These are phyloP conservation scores for Scolanthus callimorphus DNA, from an alignment of 92 coral and sea anemone species.

Conservation along the genomic window DNA sequence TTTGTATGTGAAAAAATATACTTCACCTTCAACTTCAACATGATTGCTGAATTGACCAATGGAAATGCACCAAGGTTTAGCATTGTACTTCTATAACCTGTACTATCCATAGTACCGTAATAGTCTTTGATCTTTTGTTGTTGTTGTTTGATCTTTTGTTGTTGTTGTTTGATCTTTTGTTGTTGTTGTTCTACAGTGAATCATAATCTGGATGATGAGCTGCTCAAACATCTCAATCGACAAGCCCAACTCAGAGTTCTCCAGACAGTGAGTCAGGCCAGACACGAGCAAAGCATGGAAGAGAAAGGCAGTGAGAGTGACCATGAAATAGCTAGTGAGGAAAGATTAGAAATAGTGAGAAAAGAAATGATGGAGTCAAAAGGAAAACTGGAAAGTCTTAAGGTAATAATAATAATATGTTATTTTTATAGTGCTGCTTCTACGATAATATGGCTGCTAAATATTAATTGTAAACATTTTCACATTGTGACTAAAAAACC, in stretches of 20 bases:
- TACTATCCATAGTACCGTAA: too few relatives aligned
- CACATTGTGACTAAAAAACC: too few relatives aligned
- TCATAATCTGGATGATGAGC: constrained; percentile 70
- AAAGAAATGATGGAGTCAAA: background rate
- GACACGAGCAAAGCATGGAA: background rate
- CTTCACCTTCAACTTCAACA: too few relatives aligned
- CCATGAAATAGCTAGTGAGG: background rate
- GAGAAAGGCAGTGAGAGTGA: background rate
- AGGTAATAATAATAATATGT: constrained; percentile 7
- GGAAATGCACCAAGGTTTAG: too few relatives aligned
- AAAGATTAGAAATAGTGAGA: constrained; percentile 4
- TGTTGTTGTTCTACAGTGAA: constrained; percentile 39
- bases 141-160: too few relatives aligned
- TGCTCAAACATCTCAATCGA: constrained; percentile 65
- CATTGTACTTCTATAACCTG: too few relatives aligned
- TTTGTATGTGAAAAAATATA: too few relatives aligned
- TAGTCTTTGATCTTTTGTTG: too few relatives aligned
- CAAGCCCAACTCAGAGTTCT: constrained; percentile 72
- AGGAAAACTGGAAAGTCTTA: constrained; percentile 6
- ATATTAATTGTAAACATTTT: too few relatives aligned
- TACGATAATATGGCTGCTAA: too few relatives aligned
- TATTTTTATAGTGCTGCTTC: too few relatives aligned
- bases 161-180: background rate
- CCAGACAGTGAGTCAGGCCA: constrained; percentile 22
- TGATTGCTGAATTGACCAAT: too few relatives aligned